Conservation (phyloP, 2,113 vertebrate genomes). For the Cnemophilus loriae region DNA sequence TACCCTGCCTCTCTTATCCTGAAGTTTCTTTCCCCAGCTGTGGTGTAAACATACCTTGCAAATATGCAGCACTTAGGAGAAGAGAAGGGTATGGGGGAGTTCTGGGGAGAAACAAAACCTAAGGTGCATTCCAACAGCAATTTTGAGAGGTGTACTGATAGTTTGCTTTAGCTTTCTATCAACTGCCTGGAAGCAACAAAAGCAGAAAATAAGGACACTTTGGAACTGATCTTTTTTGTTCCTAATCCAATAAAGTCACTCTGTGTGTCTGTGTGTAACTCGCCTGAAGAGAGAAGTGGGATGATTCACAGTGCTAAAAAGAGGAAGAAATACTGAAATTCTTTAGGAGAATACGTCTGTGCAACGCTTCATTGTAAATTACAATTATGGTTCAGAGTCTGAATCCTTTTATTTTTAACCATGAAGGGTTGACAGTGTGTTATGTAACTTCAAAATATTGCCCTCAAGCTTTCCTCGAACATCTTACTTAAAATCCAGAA, state of each 20-base stretch:
- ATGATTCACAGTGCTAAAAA: conserved; percentile 22
- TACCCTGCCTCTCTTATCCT: neutral
- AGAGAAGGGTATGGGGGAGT: neutral
- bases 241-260: neutral
- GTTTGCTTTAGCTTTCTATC: neutral
- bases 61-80: neutral
- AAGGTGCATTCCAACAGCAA: neutral
- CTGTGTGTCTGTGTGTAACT: neutral
- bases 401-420: conserved; percentile 36
- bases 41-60: neutral
- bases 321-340: conserved; percentile 1
- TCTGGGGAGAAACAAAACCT: neutral
- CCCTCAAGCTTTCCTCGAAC: conserved; percentile 1
- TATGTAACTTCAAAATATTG: conserved; percentile 42
- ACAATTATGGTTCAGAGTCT: neutral
- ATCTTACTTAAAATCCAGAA: neutral
- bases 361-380: conserved; percentile 9
- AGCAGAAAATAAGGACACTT: neutral
- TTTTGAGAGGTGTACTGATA: neutral
- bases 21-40: neutral
- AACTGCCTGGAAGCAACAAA: neutral
- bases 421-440: conserved; percentile 21
- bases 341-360: neutral
- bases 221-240: neutral
- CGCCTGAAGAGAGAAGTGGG: neutral